Conservation (phyloP, 2,113 vertebrate species). For the Tachycineta bicolor region DNA sequence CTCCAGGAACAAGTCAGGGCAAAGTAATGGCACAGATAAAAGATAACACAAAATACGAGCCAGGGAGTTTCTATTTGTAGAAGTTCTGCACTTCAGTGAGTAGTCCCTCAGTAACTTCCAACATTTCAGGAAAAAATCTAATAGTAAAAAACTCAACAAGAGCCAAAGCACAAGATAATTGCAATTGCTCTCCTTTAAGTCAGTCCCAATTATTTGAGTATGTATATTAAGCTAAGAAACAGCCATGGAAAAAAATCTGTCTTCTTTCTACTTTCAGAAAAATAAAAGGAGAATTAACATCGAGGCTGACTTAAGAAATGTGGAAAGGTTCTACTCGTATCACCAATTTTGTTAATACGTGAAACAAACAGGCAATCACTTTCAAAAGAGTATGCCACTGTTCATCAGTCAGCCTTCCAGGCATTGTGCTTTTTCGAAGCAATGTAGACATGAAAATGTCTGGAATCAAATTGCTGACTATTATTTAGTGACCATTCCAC, state of each 20-base stretch:
- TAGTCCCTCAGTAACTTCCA: background rate
- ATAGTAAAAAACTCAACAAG: background rate
- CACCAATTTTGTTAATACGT: background rate
- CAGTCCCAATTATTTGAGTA: background rate
- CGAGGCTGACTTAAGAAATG: background rate
- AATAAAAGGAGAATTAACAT: background rate
- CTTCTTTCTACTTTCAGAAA: background rate
- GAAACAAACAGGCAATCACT: background rate
- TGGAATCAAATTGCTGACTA: background rate
- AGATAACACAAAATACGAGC: background rate
- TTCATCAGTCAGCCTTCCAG: background rate
- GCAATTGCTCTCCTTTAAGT: background rate
- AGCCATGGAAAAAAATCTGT: background rate
- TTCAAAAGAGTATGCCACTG: background rate
- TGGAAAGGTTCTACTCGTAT: background rate
- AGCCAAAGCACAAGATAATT: background rate
- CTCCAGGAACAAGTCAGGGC: conserved; percentile 22
- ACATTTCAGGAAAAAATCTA: background rate
- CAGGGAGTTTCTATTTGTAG: conserved; percentile 11
- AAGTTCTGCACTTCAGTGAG: background rate
- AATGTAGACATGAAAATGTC: background rate
- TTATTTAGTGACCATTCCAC: background rate
- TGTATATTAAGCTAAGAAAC: background rate
- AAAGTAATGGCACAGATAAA: background rate
- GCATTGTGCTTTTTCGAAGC: background rate